A percentile compares a stretch with the other conserved stretches of the same genome.
These are phyloP conservation scores for Idaea biselata DNA, from an alignment of 2,888 invertebrate species.

Conservation along the genomic window DNA sequence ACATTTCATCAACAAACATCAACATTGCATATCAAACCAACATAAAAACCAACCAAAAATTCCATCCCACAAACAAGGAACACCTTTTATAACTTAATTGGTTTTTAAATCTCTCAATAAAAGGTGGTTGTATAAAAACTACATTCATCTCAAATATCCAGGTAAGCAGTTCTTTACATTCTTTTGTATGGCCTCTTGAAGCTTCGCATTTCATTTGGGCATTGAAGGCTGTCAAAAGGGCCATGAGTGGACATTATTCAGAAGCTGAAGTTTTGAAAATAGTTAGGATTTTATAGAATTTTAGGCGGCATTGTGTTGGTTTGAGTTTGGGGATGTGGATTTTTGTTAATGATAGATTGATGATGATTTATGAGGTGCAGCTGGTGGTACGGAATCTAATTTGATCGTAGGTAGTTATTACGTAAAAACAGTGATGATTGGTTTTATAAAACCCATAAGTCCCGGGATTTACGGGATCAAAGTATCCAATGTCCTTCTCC, in stretches of 20 bases:
- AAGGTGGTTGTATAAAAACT: conserved; percentile 34
- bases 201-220: conserved; percentile 6
- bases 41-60: conserved; percentile 4
- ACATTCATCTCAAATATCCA: conserved; percentile 33
- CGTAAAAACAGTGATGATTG: too few relatives aligned
- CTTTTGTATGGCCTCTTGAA: conserved; percentile 15
- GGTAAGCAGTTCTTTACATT: conserved; percentile 31
- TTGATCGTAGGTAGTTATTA: background rate
- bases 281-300: conserved; percentile 17
- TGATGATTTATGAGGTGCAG: background rate
- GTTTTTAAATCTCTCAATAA: conserved; percentile 59
- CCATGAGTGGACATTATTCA: conserved; percentile 26
- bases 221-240: conserved; percentile 24
- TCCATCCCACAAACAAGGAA: conserved; percentile 26
- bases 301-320: conserved; percentile 2
- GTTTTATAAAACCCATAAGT: too few relatives aligned
- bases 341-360: background rate
- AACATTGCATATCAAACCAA: background rate
- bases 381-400: background rate
- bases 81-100: conserved; percentile 60
- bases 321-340: background rate
- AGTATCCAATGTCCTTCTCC: too few relatives aligned
- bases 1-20: conserved; percentile 3
- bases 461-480: too few relatives aligned
- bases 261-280: conserved; percentile 15